phyloP scores from a whole-genome alignment of 2,797 vertebrate genomes.

The Selene dorsalis region DNA sequence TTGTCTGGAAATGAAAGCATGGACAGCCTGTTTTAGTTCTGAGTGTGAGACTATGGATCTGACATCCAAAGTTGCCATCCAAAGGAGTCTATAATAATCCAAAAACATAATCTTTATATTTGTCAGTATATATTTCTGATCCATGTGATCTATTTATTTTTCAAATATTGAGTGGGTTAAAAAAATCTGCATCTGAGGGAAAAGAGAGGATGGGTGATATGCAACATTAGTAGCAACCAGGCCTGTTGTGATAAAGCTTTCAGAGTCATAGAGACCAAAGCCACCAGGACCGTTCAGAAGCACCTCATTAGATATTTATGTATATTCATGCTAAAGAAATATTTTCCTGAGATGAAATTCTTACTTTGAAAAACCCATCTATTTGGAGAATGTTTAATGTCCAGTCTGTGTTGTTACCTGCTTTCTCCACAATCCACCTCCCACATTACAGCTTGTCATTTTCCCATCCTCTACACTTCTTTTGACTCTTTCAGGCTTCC shows the following conservation, averaged over 20 bases:
- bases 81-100: not conserved
- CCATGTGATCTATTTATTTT: too few relatives aligned
- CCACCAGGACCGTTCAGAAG: not conserved
- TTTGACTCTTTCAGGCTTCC: constrained; percentile 27
- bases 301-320: not conserved
- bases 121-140: not conserved
- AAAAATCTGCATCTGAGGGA: not conserved
- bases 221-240: not conserved
- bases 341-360: not conserved
- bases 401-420: constrained; percentile 6
- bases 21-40: too few relatives aligned
- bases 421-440: constrained; percentile 24
- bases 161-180: not conserved
- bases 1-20: too few relatives aligned
- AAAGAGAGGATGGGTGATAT: not conserved
- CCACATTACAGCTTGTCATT: not conserved
- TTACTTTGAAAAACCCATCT: not conserved
- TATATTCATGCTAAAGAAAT: not conserved
- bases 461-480: constrained; percentile 7
- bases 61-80: not conserved
- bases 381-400: not conserved
- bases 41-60: too few relatives aligned
- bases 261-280: not conserved
- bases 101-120: not conserved
- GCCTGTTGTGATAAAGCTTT: not conserved